Conservation (phyloP, 1,140 invertebrate genomes). For the Lasioglossum baleicum region DNA sequence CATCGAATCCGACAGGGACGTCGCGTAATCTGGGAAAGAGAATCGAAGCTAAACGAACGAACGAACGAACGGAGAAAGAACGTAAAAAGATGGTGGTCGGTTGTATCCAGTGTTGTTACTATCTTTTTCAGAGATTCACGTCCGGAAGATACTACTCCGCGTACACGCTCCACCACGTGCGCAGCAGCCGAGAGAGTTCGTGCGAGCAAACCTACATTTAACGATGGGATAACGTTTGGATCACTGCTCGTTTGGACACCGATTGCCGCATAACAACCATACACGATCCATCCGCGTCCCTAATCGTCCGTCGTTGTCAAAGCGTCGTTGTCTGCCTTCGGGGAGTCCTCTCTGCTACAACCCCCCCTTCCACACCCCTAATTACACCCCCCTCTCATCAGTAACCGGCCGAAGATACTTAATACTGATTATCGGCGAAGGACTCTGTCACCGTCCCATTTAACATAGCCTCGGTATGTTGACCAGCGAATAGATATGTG, state of each 20-base stretch:
- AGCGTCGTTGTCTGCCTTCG: conserved; percentile 9
- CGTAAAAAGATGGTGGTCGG: too few relatives aligned
- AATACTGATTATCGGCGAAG: conserved; percentile 39
- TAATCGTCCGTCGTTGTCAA: background rate
- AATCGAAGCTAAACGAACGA: too few relatives aligned
- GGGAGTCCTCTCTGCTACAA: background rate
- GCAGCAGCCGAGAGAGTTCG: conserved; percentile 86
- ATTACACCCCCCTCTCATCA: background rate
- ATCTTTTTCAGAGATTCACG: conserved; percentile 85
- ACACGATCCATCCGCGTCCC: conserved; percentile 7
- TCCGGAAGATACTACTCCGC: conserved; percentile 87
- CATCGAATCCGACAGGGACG: too few relatives aligned
- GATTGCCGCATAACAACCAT: conserved; percentile 20
- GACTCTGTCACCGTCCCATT: conserved; percentile 39
- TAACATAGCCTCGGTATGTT: conserved; percentile 47
- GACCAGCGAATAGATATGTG: conserved; percentile 43
- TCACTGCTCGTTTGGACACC: conserved; percentile 50
- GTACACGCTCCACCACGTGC: conserved; percentile 83
- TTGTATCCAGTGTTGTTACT: too few relatives aligned
- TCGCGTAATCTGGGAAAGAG: too few relatives aligned
- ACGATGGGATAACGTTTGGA: conserved; percentile 69
- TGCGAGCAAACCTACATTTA: conserved; percentile 90
- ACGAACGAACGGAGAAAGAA: too few relatives aligned
- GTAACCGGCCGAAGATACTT: conserved; percentile 38
- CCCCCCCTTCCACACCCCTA: background rate